These are phyloP conservation scores for Cataglyphis albicans DNA, from an alignment of 2,888 invertebrate genomes.

Conservation along the genomic window DNA sequence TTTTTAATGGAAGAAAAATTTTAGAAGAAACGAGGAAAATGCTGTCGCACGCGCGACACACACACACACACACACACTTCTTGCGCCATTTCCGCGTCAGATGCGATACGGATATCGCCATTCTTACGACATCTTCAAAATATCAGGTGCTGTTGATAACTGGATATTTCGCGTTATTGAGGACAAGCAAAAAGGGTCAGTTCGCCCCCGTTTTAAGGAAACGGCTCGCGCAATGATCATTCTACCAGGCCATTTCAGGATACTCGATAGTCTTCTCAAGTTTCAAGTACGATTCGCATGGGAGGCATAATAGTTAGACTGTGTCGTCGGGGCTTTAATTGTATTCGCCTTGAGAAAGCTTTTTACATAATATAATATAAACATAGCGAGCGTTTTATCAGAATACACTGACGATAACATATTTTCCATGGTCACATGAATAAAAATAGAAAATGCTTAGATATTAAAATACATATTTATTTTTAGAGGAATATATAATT, in stretches of 20 bases:
- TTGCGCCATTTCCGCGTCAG: not conserved
- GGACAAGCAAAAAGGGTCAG: conserved; percentile 15
- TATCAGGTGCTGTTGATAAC: conserved; percentile 42
- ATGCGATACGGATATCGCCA: conserved; percentile 6
- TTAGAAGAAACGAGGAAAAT: not conserved
- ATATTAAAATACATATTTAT: not conserved
- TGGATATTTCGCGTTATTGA: conserved; percentile 40
- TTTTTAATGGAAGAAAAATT: not conserved
- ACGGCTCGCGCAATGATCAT: conserved; percentile 1
- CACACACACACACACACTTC: not conserved
- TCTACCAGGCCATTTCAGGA: not conserved
- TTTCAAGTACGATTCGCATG: not conserved
- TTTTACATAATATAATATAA: not conserved
- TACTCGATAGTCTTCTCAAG: conserved; percentile 19
- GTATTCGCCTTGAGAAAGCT: not conserved
- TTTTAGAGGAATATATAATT: not conserved
- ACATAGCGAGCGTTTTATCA: not conserved
- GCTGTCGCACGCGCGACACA: not conserved
- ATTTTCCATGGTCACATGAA: not conserved
- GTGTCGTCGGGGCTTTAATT: not conserved
- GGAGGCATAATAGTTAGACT: not conserved
- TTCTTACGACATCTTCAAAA: conserved; percentile 27
- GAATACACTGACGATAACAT: not conserved
- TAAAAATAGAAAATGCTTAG: not conserved
- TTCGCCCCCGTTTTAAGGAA: conserved; percentile 25